Evolutionary conservation across 1,140 invertebrate genomes (phyloP), one percentile per base, ranked within the genome.

Genomic region (Tetragonula clypearis): DNA sequence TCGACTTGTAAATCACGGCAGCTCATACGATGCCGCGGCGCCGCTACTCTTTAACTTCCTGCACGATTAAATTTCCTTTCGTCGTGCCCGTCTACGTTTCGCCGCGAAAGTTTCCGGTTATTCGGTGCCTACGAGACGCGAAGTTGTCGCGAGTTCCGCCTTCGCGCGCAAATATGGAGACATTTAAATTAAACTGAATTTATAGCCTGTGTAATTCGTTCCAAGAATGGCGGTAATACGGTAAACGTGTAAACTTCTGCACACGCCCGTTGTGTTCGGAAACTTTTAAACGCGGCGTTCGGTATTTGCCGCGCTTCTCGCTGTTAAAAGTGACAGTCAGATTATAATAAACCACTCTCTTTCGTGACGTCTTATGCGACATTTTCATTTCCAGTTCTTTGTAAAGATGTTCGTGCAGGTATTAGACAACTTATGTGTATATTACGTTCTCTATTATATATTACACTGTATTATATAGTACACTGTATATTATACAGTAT

Each of bases 31-130:
- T 55, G 60, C 41, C 41, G 8, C 41, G n/a, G 55, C 66, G 17
- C 49, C 49, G 17, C 58, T 2, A 53, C 55, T 58, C 55, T 69
- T 35, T 26, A 80, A 71, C 68, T 80, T 79, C 19, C 21, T 68
- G n/a, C 5, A 19, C 35, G 49, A 79, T 79, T 79, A 79, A 68
- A 79, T 30, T 79, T 55, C 6, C 77, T 23, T 53, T 21, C 41
- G 41, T 49, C 41, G 35, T 49, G 66, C 66, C 53, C 41, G 49
- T 79, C 41, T 30, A 68, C 77, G 26, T 49, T 8, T 49, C 77
- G 21, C 15, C 21, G 23, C 11, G 23, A 49, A 66, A 79, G 35
- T 53, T 65, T 66, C 17, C 4, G 17, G 21, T 30, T 26, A 68
- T 66, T 53, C 26, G 1, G n/a, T 53, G 26, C 56, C 35, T 49